Conservation (phyloP, 2,113 vertebrate genomes). For the Sebastes fasciatus region DNA sequence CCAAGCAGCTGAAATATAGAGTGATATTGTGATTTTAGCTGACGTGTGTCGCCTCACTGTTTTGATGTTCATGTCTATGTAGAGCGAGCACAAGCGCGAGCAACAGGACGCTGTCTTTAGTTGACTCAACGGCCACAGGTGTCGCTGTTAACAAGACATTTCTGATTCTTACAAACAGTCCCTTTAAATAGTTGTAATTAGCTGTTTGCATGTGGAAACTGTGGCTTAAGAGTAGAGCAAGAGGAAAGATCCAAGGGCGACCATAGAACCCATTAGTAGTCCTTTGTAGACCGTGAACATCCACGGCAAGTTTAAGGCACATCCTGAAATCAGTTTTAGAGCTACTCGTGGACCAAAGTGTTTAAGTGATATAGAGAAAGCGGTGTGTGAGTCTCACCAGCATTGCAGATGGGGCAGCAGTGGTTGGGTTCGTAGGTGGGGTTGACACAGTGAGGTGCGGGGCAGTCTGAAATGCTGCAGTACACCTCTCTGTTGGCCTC, state of each 20-base stretch:
- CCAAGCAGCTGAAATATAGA: no score
- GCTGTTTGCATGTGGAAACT: background rate
- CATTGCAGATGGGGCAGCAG: constrained; percentile 86
- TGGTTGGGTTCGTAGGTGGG: constrained; percentile 83
- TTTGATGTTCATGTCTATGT: no score
- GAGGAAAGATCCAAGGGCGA: background rate
- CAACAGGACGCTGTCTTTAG: no score
- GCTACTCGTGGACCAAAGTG: background rate
- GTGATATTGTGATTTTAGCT: no score
- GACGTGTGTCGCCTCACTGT: no score
- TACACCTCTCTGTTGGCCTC: constrained; percentile 84
- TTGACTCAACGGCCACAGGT: no score
- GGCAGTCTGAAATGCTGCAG: constrained; percentile 84
- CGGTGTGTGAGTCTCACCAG: constrained; percentile 68
- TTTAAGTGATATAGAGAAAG: background rate
- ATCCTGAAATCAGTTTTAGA: background rate
- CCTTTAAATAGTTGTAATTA: background rate
- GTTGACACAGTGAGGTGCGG: constrained; percentile 85
- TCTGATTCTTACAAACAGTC: no score
- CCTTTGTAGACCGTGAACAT: background rate
- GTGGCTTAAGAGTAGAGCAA: background rate
- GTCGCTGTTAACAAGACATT: no score
- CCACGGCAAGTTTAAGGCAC: background rate
- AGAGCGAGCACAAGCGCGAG: no score
- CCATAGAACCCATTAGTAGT: background rate